Conservation (phyloP, 2,797 vertebrate genomes). For the Sardinella longiceps region DNA sequence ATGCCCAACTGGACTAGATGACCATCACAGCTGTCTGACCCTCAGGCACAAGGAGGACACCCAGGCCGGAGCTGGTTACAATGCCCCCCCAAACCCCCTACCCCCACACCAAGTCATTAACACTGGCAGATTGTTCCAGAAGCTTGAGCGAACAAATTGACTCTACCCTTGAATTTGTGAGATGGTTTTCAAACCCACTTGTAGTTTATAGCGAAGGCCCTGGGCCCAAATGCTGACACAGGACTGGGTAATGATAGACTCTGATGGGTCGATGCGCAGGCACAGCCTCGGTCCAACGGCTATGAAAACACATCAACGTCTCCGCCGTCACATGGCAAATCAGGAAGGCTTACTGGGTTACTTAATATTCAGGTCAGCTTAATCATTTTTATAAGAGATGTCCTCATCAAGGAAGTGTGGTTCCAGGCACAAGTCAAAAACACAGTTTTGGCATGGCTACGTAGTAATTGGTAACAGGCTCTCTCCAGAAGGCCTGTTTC, state of each 20-base stretch:
- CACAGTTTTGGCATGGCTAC: constrained; percentile 49
- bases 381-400: constrained; percentile 4
- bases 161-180: background rate
- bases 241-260: constrained; percentile 10
- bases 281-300: background rate
- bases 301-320: background rate
- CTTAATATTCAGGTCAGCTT: constrained; percentile 11
- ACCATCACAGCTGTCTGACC: background rate
- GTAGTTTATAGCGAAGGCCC: background rate
- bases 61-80: background rate
- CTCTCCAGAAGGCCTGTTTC: background rate
- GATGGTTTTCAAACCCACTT: constrained; percentile 15
- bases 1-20: background rate
- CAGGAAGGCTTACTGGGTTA: background rate
- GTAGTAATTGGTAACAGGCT: constrained; percentile 55
- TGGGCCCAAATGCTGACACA: constrained; percentile 21
- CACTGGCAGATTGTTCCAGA: background rate
- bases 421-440: constrained; percentile 31
- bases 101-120: constrained; percentile 5
- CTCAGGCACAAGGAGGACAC: background rate
- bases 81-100: background rate
- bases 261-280: background rate
- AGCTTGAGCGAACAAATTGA: background rate
- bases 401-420: constrained; percentile 14
- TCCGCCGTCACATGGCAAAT: background rate